phyloP scores from a whole-genome alignment of 1,140 invertebrate species.

The Magallana angulata region DNA sequence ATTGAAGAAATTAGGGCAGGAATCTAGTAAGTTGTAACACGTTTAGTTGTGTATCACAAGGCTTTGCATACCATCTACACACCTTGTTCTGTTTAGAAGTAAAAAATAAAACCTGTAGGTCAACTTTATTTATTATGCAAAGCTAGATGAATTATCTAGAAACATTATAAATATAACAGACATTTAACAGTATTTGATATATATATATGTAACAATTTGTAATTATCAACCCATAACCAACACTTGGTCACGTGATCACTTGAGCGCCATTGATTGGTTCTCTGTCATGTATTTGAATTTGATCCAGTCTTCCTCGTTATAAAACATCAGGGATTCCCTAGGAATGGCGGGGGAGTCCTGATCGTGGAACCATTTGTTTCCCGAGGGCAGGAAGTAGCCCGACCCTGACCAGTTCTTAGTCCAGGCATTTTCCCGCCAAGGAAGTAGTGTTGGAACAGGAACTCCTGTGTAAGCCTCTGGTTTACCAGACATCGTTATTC shows the following conservation, averaged over 20 bases:
- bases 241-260: background rate
- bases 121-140: too few relatives aligned
- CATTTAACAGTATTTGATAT: too few relatives aligned
- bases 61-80: too few relatives aligned
- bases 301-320: slow-evolving; percentile 76
- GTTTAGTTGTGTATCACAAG: too few relatives aligned
- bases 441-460: slow-evolving; percentile 68
- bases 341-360: slow-evolving; percentile 71
- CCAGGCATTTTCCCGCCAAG: slow-evolving; percentile 67
- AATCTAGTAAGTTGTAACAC: too few relatives aligned
- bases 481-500: slow-evolving; percentile 69
- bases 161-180: too few relatives aligned
- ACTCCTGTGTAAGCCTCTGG: slow-evolving; percentile 66
- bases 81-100: too few relatives aligned
- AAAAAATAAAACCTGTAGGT: too few relatives aligned
- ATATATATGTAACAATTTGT: too few relatives aligned
- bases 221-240: too few relatives aligned
- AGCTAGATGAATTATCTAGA: too few relatives aligned
- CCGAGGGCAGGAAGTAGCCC: slow-evolving; percentile 69
- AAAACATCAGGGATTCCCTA: slow-evolving; percentile 67
- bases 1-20: too few relatives aligned
- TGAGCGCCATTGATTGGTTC: slow-evolving; percentile 49
- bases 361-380: slow-evolving; percentile 72
- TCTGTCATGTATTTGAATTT: slow-evolving; percentile 73
- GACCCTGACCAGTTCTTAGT: slow-evolving; percentile 69